A percentile compares a stretch with the other conserved stretches of the same genome.
Conservation (phyloP, 2,113 vertebrate species). For the Arizona elegans region DNA sequence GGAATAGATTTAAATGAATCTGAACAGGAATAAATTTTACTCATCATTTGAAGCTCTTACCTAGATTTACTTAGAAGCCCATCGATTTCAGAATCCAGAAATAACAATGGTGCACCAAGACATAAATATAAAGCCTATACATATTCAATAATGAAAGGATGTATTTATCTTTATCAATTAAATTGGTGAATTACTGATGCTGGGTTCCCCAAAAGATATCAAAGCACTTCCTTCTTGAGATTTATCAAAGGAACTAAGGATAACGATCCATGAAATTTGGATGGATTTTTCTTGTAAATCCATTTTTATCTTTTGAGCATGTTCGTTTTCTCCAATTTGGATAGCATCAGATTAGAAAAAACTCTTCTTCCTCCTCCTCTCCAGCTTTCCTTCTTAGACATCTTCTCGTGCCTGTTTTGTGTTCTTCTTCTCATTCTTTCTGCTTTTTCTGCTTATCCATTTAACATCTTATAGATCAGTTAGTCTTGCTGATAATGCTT, state of each 20-base stretch:
- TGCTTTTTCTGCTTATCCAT: neutral
- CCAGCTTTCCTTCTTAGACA: neutral
- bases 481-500: neutral
- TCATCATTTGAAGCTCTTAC: constrained; percentile 43
- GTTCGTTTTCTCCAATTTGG: neutral
- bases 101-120: constrained; percentile 32
- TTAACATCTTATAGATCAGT: neutral
- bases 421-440: neutral
- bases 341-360: neutral
- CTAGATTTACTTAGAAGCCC: constrained; percentile 4
- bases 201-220: constrained; percentile 18
- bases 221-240: constrained; percentile 5
- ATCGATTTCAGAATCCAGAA: constrained; percentile 24
- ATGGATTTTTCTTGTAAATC: neutral
- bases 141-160: constrained; percentile 2
- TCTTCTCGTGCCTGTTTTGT: neutral
- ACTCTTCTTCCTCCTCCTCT: too few species aligned
- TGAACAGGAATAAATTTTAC: constrained; percentile 54
- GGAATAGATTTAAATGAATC: constrained; percentile 53
- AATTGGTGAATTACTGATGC: constrained; percentile 23
- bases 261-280: neutral
- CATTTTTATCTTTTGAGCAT: neutral
- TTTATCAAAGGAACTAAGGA: neutral
- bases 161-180: constrained; percentile 30
- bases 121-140: constrained; percentile 40